phyloP scores from a whole-genome alignment of 2,888 invertebrate species.

The Sycophila texana region DNA sequence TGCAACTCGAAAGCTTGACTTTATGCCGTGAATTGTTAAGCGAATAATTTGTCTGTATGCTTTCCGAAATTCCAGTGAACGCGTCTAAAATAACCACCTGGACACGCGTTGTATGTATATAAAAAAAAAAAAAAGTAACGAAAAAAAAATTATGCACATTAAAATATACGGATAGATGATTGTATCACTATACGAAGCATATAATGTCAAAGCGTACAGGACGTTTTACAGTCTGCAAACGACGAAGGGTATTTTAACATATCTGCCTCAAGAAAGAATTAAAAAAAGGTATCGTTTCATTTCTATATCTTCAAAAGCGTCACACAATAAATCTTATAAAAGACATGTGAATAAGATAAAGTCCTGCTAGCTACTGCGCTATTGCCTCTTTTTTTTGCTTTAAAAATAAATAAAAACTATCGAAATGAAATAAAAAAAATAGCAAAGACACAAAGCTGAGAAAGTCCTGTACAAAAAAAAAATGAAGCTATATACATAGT shows the following conservation, averaged over 20 bases:
- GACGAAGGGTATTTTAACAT: not conserved
- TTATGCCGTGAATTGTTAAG: no score
- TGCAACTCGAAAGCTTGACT: no score
- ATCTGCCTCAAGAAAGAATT: conserved; percentile 19
- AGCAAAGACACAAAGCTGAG: conserved; percentile 38
- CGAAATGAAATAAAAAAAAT: conserved; percentile 36
- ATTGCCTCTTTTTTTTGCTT: not conserved
- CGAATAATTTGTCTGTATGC: conserved; percentile 28
- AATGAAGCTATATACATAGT: conserved; percentile 63
- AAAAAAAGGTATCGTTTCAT: conserved; percentile 3
- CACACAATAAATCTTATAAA: not conserved
- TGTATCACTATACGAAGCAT: conserved; percentile 53
- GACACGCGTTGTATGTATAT: conserved; percentile 48
- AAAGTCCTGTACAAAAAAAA: conserved; percentile 61
- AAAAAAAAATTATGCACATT: conserved; percentile 43
- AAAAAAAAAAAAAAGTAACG: conserved; percentile 43
- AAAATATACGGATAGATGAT: conserved; percentile 50
- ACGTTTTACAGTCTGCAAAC: conserved; percentile 40
- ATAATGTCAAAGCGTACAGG: conserved; percentile 52
- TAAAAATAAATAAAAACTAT: not conserved
- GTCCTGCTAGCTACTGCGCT: conserved; percentile 17
- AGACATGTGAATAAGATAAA: conserved; percentile 19
- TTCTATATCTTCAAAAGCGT: not conserved
- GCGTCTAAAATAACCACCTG: conserved; percentile 37
- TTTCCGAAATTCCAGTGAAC: conserved; percentile 34